Evolutionary conservation across 2,113 vertebrate species (phyloP).

Genomic region (Tragelaphus buxtoni): DNA sequence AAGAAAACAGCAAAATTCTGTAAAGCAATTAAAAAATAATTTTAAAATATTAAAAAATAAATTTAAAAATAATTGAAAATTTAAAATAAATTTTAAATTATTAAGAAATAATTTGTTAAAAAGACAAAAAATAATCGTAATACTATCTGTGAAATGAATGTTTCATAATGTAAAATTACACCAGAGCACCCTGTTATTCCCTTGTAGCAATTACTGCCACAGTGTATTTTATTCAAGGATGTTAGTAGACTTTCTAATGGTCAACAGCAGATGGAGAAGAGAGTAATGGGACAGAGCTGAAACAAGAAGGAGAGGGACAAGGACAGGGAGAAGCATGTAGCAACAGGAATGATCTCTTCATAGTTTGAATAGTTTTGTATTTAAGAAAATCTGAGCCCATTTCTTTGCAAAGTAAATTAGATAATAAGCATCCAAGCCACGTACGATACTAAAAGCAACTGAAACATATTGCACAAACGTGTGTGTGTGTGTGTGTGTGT

Average conservation of each 20-base stretch:
- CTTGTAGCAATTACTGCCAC: not conserved
- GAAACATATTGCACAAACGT: not conserved
- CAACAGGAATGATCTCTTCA: not conserved
- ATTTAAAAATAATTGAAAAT: not conserved
- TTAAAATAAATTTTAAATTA: not conserved
- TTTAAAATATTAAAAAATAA: not conserved
- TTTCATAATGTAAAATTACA: not conserved
- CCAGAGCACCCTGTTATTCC: not conserved
- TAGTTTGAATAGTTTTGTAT: not conserved
- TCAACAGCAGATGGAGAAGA: not conserved
- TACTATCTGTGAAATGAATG: not conserved
- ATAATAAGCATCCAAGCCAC: rapidly evolving
- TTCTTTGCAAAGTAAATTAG: not conserved
- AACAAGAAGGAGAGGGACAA: not conserved
- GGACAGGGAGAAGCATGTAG: not conserved
- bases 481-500: too few species aligned
- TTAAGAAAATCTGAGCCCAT: not conserved
- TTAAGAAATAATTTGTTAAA: not conserved
- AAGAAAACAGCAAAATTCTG: not conserved
- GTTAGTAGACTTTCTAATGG: not conserved
- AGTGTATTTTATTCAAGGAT: not conserved
- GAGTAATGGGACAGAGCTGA: not conserved
- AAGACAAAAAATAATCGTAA: not conserved
- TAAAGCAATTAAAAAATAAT: not conserved
- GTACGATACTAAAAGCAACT: not conserved